A percentile compares a stretch with the other conserved stretches of the same genome.
These are phyloP conservation scores for Callipepla squamata DNA, from an alignment of 2,113 vertebrate species.

Conservation along the genomic window DNA sequence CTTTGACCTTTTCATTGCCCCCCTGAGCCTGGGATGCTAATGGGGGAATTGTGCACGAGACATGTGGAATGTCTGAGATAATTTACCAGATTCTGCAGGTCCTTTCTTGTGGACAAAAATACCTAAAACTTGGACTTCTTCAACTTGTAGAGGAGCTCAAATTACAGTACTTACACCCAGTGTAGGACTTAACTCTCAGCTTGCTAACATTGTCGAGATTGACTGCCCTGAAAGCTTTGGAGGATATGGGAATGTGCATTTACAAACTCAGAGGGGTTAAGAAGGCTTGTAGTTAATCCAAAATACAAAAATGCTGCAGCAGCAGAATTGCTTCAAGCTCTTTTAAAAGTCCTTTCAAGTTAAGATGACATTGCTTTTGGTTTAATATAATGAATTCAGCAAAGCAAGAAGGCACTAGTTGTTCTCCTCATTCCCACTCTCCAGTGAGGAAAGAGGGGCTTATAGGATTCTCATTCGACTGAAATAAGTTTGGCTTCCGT, in stretches of 20 bases:
- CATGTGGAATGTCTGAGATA: slow-evolving; percentile 26
- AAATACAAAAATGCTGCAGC: slow-evolving; percentile 45
- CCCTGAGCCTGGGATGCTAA: slow-evolving; percentile 5
- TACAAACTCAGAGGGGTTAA: slow-evolving; percentile 55
- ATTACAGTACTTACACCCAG: not conserved
- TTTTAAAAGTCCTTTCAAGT: slow-evolving; percentile 69
- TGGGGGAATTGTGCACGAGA: not conserved
- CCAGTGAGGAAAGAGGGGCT: slow-evolving; percentile 41
- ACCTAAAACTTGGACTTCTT: slow-evolving; percentile 28
- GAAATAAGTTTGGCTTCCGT: slow-evolving; percentile 50
- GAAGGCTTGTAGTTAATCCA: slow-evolving; percentile 60
- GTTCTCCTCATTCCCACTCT: slow-evolving; percentile 47
- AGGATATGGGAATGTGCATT: not conserved
- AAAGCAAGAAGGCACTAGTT: slow-evolving; percentile 57
- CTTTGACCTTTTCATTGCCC: slow-evolving; percentile 55
- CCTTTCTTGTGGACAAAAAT: slow-evolving; percentile 45
- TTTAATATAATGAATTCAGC: slow-evolving; percentile 58
- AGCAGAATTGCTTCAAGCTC: slow-evolving; percentile 63
- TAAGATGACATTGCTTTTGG: slow-evolving; percentile 62
- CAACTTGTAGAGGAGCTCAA: slow-evolving; percentile 20
- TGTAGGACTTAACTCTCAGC: slow-evolving; percentile 37
- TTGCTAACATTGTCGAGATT: not conserved
- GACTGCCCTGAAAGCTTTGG: not conserved
- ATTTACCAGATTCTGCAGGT: slow-evolving; percentile 32
- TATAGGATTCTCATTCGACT: not conserved